phyloP scores from a whole-genome alignment of 2,113 vertebrate species.

The Peromyscus polionotus region DNA sequence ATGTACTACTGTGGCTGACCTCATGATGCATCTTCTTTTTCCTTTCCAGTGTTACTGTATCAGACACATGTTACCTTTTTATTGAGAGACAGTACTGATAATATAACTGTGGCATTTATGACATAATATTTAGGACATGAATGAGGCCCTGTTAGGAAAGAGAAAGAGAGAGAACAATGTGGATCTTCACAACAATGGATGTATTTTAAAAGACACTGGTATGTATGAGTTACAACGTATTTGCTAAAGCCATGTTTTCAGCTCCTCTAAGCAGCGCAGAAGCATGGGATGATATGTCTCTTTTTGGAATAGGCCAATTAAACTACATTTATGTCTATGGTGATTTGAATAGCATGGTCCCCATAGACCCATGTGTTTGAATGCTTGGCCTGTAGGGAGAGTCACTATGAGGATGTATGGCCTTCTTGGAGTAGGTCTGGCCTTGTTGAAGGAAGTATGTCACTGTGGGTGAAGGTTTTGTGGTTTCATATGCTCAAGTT shows the following conservation, averaged over 20 bases:
- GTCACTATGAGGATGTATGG: background rate
- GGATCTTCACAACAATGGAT: background rate
- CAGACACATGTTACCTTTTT: background rate
- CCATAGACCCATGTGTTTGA: background rate
- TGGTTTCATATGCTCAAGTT: background rate
- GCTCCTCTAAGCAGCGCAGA: background rate
- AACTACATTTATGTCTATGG: background rate
- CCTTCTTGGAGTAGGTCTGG: background rate
- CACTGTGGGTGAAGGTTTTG: background rate
- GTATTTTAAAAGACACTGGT: background rate
- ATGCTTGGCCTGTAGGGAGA: background rate
- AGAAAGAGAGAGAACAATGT: background rate
- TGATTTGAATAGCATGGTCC: background rate
- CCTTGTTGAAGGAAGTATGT: background rate
- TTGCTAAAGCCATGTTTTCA: background rate
- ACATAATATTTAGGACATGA: background rate
- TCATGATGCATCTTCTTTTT: background rate
- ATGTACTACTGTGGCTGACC: background rate
- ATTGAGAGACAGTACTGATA: background rate
- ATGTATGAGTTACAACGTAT: too few species aligned
- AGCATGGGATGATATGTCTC: background rate
- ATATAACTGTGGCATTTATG: background rate
- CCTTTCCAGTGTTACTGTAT: background rate
- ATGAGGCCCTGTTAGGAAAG: too few species aligned
- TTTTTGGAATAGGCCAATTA: background rate